Percentiles rank a stretch among this genome's conserved stretches.
Conservation (phyloP, 2,113 vertebrate genomes). For the Cricetomys ansorgei region DNA sequence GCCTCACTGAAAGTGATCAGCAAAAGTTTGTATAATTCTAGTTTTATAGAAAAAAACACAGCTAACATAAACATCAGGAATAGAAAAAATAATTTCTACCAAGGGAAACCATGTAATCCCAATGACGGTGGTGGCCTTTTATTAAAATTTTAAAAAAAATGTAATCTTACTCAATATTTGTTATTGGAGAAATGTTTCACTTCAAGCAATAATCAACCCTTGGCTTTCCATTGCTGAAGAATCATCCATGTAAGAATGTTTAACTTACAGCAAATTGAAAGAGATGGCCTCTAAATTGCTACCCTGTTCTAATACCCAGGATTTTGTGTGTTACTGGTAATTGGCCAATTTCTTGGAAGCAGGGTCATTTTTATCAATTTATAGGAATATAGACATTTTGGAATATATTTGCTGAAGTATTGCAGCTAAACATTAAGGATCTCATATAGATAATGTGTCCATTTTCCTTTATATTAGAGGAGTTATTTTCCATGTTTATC, state of each 20-base stretch:
- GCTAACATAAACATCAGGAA: neutral
- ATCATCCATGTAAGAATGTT: neutral
- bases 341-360: neutral
- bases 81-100: neutral
- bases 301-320: neutral
- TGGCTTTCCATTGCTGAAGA: neutral
- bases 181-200: constrained; percentile 31
- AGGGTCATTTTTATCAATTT: constrained; percentile 21
- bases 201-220: neutral
- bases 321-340: constrained; percentile 36
- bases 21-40: neutral
- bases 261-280: neutral
- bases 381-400: neutral
- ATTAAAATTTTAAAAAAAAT: constrained; percentile 14
- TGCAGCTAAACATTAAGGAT: neutral
- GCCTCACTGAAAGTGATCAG: neutral
- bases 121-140: neutral
- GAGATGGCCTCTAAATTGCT: neutral
- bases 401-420: neutral
- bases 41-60: neutral
- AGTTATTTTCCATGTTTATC: constrained; percentile 18
- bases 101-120: neutral
- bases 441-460: neutral
- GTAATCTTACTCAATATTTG: neutral
- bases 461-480: constrained; percentile 4